phyloP scores from a whole-genome alignment of 64 coral and sea anemone species.

The Pocillopora damicornis region DNA sequence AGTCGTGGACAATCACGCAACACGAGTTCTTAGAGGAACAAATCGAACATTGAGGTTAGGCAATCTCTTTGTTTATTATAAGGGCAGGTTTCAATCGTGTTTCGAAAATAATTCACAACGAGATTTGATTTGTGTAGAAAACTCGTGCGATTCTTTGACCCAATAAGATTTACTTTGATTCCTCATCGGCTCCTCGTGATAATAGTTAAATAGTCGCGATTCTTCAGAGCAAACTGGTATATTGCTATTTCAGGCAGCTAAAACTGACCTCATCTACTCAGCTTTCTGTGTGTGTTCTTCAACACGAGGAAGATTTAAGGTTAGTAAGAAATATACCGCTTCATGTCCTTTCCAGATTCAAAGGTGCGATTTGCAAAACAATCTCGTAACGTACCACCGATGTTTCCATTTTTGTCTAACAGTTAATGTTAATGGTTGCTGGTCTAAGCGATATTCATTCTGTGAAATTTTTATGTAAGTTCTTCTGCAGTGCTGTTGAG shows the following conservation, averaged over 20 bases:
- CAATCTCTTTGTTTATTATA: neutral
- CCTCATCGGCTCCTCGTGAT: too few species aligned
- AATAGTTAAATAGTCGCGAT: too few species aligned
- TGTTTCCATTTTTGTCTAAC: neutral
- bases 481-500: constrained; percentile 75
- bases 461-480: constrained; percentile 22
- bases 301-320: constrained; percentile 64
- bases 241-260: constrained; percentile 40
- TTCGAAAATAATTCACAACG: neutral
- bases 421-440: neutral
- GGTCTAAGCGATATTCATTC: neutral
- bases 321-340: neutral
- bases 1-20: constrained; percentile 45
- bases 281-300: constrained; percentile 46
- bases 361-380: neutral
- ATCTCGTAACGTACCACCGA: neutral
- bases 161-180: too few species aligned
- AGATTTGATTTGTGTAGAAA: too few species aligned
- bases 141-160: too few species aligned
- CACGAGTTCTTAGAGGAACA: constrained; percentile 52
- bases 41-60: constrained; percentile 66
- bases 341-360: neutral
- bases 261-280: constrained; percentile 65
- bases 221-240: neutral
- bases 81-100: neutral